Base-by-base conservation (phyloP, 2,888 invertebrate species). In the Zaprionus obscuricornis region DNA sequence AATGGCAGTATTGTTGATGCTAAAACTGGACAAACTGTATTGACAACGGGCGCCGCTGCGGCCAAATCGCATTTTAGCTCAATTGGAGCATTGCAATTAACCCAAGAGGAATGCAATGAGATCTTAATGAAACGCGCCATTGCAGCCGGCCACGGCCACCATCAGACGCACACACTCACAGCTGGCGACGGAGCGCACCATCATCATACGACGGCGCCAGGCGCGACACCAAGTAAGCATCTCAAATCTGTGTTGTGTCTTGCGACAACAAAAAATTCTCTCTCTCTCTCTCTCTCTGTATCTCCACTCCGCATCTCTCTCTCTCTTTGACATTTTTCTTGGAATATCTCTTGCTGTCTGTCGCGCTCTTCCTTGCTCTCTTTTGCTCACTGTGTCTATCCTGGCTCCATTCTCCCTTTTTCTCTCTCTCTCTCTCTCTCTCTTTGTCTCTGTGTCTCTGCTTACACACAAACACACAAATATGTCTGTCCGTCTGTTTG, bases 51-150 rank as follows among this genome's bases (percentile, higher is more conserved):
- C 22, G 76, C 88, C 42, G 76, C 85, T 37, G 83, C 83, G 58
- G 86, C 88, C 49, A 90, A 90, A 66, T 90, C 90, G 66, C 93
- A 94, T 68, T 94, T 94, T 86, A 93, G 94, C 63, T 94, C 94
- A 2, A 91, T 94, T 46, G 95, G 95, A 36, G 94, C 94, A 4
- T 91, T 95, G 65, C 94, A 95, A 86, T 90, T 95, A 11, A 95
- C 94, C 0, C 94, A 94, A 1, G 95, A 95, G 88, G 94, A 95
- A 92, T 95, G 94, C 91, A 94, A 94, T 89, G 94, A 95, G 90
- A 94, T 95, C 66, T 90, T 95, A 70, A 94, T 95, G 93, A 95
- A 95, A 86, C 91, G 95, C 67, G 95, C 95, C 1, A 91, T 94
- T 0, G 94, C 94, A 71, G 92, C 92, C 26, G 93, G 94, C 1